Evolutionary conservation across 2,113 vertebrate species (phyloP).

Genomic region (Gambusia holbrooki): DNA sequence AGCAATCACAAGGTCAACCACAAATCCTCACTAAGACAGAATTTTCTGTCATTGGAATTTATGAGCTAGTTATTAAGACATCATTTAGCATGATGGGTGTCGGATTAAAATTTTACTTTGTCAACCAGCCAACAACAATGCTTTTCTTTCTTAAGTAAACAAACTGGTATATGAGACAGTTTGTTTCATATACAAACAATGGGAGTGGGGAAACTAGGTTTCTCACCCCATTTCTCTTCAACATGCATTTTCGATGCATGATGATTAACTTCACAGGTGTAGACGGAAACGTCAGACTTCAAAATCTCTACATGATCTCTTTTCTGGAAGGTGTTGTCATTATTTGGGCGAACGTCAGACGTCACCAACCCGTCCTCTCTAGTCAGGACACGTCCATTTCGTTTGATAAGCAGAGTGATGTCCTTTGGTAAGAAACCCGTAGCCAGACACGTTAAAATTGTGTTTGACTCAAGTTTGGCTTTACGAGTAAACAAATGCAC

Average conservation of each 20-base stretch:
- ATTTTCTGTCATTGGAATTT: no score
- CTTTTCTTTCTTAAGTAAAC: not conserved
- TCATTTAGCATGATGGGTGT: not conserved
- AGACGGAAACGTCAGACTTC: fast-evolving
- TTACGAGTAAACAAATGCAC: not conserved
- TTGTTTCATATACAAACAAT: no score
- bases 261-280: conserved; percentile 47
- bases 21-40: no score
- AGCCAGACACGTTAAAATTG: conserved; percentile 57
- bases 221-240: conserved; percentile 27
- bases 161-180: not conserved
- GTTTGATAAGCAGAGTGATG: conserved; percentile 22
- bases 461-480: fast-evolving
- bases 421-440: conserved; percentile 62
- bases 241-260: fast-evolving
- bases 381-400: fast-evolving
- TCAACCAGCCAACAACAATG: not conserved
- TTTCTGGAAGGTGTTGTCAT: conserved; percentile 52
- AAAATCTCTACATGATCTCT: conserved; percentile 46
- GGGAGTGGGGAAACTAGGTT: no score
- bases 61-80: not conserved
- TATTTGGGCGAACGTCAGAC: conserved; percentile 33
- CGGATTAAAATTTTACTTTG: not conserved
- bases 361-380: fast-evolving
- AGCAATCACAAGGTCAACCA: no score